Base-by-base conservation (phyloP, 1,140 invertebrate genomes). In the Copidosoma floridanum region DNA sequence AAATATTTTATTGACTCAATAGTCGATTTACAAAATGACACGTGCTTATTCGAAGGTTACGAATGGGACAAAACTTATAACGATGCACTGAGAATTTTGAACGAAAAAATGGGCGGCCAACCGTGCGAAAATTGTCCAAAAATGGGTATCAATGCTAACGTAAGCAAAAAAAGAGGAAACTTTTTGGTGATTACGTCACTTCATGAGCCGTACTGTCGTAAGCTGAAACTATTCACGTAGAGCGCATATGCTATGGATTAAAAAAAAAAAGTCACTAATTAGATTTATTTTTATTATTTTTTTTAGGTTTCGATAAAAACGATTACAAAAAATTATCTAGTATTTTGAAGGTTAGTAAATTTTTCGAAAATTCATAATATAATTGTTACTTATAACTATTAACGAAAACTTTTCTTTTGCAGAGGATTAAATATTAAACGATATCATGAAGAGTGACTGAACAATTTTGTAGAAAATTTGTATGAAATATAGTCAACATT, bases 311-410 rank as follows among this genome's bases (percentile, higher is more conserved):
- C 29, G 29, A 32, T 32, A 12, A 32, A n/a, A n/a, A n/a, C n/a
- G n/a, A n/a, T n/a, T n/a, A n/a, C n/a, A n/a, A n/a, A n/a, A n/a
- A n/a, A n/a, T n/a, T n/a, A n/a, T n/a, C n/a, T n/a, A n/a, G n/a
- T n/a, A n/a, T n/a, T n/a, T n/a, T 60, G 7, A 32, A 24, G 41
- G 57, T 60, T n/a, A 47, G 57, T 60, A 58, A 14, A 37, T 23
- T 1, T 32, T 2, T 29, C 3, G 3, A 32, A 29, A 32, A n/a
- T 40, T 40, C 18, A 40, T 40, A 40, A 40, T 4, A 40, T 40
- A 40, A n/a, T 5, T 40, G 12, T 40, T 7, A 40, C 3, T 40
- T n/a, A n/a, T n/a, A n/a, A n/a, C n/a, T n/a, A n/a, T n/a, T n/a
- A n/a, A n/a, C n/a, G n/a, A n/a, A n/a, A n/a, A n/a, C n/a, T n/a